Conservation (phyloP, 2,797 vertebrate genomes). For the Channa striata region DNA sequence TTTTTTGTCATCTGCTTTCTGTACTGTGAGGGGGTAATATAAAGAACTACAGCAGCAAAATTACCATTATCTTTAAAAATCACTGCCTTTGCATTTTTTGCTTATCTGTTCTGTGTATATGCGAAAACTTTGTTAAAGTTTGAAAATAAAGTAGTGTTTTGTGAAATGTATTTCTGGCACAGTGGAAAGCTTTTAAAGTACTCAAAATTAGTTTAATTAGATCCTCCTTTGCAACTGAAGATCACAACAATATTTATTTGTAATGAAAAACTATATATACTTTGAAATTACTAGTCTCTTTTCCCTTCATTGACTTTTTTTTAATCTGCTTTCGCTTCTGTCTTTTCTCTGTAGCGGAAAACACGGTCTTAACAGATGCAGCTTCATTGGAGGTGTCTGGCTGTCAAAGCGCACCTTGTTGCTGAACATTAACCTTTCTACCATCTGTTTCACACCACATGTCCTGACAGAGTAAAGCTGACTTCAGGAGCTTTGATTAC, state of each 20-base stretch:
- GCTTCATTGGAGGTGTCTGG: conserved; percentile 60
- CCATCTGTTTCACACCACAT: conserved; percentile 65
- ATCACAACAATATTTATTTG: conserved; percentile 37
- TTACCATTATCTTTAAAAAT: conserved; percentile 43
- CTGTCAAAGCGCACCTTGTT: conserved; percentile 61
- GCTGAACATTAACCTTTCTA: conserved; percentile 70
- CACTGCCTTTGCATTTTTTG: conserved; percentile 18
- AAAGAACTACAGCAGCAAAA: conserved; percentile 31
- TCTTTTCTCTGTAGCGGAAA: conserved; percentile 23
- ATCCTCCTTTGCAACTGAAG: conserved; percentile 45
- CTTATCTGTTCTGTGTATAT: conserved; percentile 22
- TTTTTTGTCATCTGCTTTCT: conserved; percentile 11
- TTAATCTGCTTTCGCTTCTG: conserved; percentile 26
- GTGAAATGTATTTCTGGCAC: conserved; percentile 31
- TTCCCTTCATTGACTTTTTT: not conserved
- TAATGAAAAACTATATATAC: conserved; percentile 18
- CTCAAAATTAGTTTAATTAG: conserved; percentile 40
- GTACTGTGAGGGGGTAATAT: conserved; percentile 23
- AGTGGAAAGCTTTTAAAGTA: conserved; percentile 19
- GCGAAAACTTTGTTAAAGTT: conserved; percentile 16
- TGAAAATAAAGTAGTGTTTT: conserved; percentile 12
- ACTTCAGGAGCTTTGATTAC: conserved; percentile 64
- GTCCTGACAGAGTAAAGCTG: conserved; percentile 50
- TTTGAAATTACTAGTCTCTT: not conserved
- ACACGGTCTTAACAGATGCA: conserved; percentile 66